phyloP scores from a whole-genome alignment of 1,140 invertebrate species.

The Rhagoletis zephyria region DNA sequence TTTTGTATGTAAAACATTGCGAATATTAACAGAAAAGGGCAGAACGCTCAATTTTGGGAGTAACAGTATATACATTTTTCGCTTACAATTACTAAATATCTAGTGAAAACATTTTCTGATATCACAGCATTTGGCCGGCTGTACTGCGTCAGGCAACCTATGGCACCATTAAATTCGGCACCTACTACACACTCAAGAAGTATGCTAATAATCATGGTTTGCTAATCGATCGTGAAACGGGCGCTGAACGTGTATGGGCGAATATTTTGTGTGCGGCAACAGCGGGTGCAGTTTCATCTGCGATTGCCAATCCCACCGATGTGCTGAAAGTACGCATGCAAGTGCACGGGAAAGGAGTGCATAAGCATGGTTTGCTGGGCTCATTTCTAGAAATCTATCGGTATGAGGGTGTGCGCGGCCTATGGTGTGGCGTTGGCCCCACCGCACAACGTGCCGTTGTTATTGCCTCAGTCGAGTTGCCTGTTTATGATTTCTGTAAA shows the following conservation, averaged over 20 bases:
- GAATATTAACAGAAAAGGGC: too few species aligned
- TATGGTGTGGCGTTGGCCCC: slow-evolving; percentile 93
- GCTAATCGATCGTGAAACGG: slow-evolving; percentile 76
- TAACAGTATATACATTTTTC: too few species aligned
- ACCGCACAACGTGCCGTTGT: slow-evolving; percentile 92
- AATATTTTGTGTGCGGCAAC: slow-evolving; percentile 89
- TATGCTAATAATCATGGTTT: slow-evolving; percentile 76
- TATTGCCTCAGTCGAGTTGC: slow-evolving; percentile 93
- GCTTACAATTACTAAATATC: too few species aligned
- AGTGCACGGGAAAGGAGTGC: slow-evolving; percentile 76
- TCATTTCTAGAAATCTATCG: slow-evolving; percentile 86
- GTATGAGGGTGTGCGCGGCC: slow-evolving; percentile 85
- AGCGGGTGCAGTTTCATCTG: slow-evolving; percentile 90
- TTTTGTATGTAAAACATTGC: too few species aligned
- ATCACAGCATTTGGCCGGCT: slow-evolving; percentile 88
- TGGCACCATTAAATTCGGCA: slow-evolving; percentile 96
- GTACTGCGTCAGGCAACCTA: slow-evolving; percentile 93
- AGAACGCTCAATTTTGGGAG: too few species aligned
- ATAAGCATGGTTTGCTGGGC: slow-evolving; percentile 78
- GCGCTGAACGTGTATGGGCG: slow-evolving; percentile 81
- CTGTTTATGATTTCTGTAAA: slow-evolving; percentile 94
- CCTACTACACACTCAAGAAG: slow-evolving; percentile 92
- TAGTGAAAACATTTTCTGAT: neutral
- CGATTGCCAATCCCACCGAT: slow-evolving; percentile 98
- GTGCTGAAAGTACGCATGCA: slow-evolving; percentile 98